Evolutionary conservation across 2,888 invertebrate species (phyloP).

Genomic region (Scaeva pyrastri): DNA sequence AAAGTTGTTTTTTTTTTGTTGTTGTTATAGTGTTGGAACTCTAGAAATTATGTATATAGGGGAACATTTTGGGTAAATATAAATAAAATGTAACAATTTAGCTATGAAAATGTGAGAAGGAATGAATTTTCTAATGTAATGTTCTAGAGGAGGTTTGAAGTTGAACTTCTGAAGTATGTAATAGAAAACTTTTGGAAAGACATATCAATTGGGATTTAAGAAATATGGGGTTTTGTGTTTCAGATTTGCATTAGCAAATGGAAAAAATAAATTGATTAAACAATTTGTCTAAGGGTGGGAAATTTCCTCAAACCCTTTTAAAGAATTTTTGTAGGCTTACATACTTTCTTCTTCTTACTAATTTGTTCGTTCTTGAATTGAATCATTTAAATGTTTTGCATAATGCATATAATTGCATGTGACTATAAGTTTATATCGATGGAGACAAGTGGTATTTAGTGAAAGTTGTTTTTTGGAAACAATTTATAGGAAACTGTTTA

Average conservation of each 20-base stretch:
- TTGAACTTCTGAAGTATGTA: background rate
- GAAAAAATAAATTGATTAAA: constrained; percentile 1
- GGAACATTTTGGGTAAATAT: background rate
- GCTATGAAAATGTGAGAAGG: background rate
- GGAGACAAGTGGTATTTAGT: too few species aligned
- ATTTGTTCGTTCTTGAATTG: too few species aligned
- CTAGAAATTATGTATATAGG: constrained; percentile 22
- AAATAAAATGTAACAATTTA: constrained; percentile 22
- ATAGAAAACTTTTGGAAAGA: background rate
- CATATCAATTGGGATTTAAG: background rate
- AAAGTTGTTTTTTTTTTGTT: too few species aligned
- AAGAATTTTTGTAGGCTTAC: too few species aligned
- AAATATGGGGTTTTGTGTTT: background rate
- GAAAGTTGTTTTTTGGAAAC: too few species aligned
- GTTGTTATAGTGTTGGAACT: constrained; percentile 39
- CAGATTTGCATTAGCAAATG: constrained; percentile 2
- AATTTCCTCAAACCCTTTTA: too few species aligned
- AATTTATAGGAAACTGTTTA: too few species aligned
- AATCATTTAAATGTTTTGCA: too few species aligned
- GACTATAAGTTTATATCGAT: too few species aligned
- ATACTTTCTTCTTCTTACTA: too few species aligned
- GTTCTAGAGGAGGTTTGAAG: background rate
- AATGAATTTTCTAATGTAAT: background rate
- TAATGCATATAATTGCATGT: too few species aligned
- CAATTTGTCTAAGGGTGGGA: background rate